Evolutionary conservation across 2,113 vertebrate genomes (phyloP).

Genomic region (Lepus timidus): DNA sequence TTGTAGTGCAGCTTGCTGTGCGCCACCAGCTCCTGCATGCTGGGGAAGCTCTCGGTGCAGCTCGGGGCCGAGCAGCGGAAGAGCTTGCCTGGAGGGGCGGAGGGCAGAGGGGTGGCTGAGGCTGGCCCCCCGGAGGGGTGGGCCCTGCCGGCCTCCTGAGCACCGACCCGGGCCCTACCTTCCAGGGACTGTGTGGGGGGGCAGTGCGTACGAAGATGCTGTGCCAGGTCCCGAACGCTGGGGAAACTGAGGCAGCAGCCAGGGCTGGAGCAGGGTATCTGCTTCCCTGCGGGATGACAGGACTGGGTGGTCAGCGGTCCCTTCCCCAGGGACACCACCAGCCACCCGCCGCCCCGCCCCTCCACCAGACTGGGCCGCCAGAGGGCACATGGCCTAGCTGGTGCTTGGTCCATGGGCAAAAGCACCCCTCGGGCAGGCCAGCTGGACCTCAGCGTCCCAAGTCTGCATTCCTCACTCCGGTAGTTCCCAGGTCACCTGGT

Average conservation of each 20-base stretch:
- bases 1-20: conserved; percentile 97
- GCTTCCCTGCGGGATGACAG: conserved; percentile 85
- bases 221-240: conserved; percentile 89
- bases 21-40: conserved; percentile 96
- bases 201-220: conserved; percentile 89
- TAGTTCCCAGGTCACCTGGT: conserved; percentile 70
- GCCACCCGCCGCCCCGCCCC: too few species aligned
- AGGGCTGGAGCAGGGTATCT: conserved; percentile 88
- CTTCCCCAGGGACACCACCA: not conserved
- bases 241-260: conserved; percentile 89
- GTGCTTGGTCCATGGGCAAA: not conserved
- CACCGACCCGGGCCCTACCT: conserved; percentile 82
- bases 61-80: conserved; percentile 91
- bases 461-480: not conserved
- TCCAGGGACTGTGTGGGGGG: conserved; percentile 90
- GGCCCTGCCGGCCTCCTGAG: conserved; percentile 71
- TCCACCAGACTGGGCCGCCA: not conserved
- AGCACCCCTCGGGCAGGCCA: not conserved
- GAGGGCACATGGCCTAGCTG: not conserved
- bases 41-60: conserved; percentile 92
- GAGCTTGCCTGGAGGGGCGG: conserved; percentile 86
- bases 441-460: too few species aligned
- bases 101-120: not conserved
- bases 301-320: not conserved
- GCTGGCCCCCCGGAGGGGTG: not conserved